phyloP scores from a whole-genome alignment of 2,113 vertebrate species.

The Bos taurus region ARS-UCD2.0 NC_037343.1:27059001-27059500 shows the following conservation, averaged over 20 bases:
- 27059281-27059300: neutral
- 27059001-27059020: neutral
- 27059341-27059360: neutral
- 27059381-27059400: neutral
- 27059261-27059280: neutral
- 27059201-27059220: neutral
- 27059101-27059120: neutral
- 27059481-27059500: neutral
- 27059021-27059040: neutral
- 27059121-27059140: neutral
- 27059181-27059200: neutral
- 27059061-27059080: neutral
- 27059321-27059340: neutral
- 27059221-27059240: neutral
- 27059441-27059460: neutral
- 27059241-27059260: neutral
- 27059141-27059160: neutral
- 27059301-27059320: neutral
- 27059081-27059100: neutral
- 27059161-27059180: neutral
- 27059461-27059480: neutral
- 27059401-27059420: neutral
- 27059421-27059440: neutral
- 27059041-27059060: neutral
- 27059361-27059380: neutral